Conservation (phyloP, 2,888 invertebrate genomes). For the Eutolmus rufibarbis region DNA sequence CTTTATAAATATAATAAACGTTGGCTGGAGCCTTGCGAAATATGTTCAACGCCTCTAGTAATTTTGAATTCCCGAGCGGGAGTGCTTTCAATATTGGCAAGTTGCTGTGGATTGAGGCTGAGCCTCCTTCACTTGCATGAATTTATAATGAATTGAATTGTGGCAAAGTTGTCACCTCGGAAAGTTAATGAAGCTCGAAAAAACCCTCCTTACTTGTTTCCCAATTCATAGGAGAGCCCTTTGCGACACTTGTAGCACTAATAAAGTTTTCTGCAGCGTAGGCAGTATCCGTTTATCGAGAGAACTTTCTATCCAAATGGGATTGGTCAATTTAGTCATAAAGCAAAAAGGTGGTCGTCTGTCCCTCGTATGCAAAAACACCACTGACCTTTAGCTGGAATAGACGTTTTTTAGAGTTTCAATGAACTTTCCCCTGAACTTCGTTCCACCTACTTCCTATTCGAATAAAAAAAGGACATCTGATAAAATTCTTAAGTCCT, state of each 20-base stretch:
- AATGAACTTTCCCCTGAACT: neutral
- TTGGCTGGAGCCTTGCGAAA: neutral
- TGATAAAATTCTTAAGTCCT: conserved; percentile 28
- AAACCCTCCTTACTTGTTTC: neutral
- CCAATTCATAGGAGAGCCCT: neutral
- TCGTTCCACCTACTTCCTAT: neutral
- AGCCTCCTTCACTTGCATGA: neutral
- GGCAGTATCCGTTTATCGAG: neutral
- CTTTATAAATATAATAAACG: neutral
- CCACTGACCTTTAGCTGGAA: neutral
- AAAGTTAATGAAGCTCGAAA: neutral
- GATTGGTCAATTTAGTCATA: neutral
- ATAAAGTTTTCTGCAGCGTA: neutral
- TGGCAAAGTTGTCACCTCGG: neutral
- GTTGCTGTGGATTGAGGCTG: neutral
- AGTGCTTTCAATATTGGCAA: neutral
- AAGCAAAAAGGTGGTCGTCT: neutral
- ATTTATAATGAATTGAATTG: neutral
- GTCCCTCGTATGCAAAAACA: neutral
- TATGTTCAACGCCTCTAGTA: neutral
- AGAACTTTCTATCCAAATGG: neutral
- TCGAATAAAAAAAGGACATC: conserved; percentile 27
- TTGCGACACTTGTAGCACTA: neutral
- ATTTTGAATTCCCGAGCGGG: neutral
- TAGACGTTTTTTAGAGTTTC: neutral